A percentile compares a stretch with the other conserved stretches of the same genome.
Evolutionary conservation across 1,140 invertebrate species (phyloP).

Genomic region (Drosophila quadrilineata): DNA sequence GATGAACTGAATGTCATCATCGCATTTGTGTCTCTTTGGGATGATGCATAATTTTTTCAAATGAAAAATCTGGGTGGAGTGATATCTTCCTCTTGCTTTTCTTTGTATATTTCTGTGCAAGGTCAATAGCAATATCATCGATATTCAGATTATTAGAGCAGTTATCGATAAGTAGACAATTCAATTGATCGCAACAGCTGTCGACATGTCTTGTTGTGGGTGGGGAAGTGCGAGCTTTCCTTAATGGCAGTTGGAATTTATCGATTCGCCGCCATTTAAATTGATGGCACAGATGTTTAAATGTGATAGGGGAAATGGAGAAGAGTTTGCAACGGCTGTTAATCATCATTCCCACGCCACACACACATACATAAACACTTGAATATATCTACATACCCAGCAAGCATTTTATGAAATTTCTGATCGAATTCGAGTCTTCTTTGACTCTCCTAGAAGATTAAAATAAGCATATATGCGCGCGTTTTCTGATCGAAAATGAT

Average conservation of each 20-base stretch:
- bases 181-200: constrained; percentile 5
- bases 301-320: background rate
- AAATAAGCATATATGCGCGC: no score
- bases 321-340: constrained; percentile 29
- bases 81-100: constrained; percentile 22
- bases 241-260: constrained; percentile 11
- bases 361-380: constrained; percentile 1
- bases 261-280: constrained; percentile 10
- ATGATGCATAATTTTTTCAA: constrained; percentile 22
- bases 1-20: constrained; percentile 15
- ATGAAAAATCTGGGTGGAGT: background rate
- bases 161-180: background rate
- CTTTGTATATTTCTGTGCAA: constrained; percentile 1
- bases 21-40: constrained; percentile 5
- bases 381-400: constrained; percentile 14
- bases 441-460: no score
- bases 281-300: constrained; percentile 17
- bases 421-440: no score
- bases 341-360: constrained; percentile 32
- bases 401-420: no score
- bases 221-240: no score
- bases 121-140: constrained; percentile 20
- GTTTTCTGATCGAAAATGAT: no score
- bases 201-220: no score
- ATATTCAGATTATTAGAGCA: no score